Conservation (phyloP, 2,113 vertebrate genomes). For the Pardalotus punctatus region DNA sequence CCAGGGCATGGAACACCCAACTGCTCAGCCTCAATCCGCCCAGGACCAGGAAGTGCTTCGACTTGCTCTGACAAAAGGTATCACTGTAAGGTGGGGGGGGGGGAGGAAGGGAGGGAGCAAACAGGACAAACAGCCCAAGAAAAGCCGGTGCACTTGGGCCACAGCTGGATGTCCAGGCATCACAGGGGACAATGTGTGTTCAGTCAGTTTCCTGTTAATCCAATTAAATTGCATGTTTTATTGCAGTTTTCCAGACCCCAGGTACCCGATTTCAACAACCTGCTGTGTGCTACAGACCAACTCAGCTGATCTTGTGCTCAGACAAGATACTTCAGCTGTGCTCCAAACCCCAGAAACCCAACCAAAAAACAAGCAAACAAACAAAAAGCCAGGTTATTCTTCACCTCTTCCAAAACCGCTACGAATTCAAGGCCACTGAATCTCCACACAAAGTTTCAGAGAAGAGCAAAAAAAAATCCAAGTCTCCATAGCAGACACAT, state of each 20-base stretch:
- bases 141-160: background rate
- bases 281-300: background rate
- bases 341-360: background rate
- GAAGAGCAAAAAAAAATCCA: conserved; percentile 20
- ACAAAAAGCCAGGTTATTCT: conserved; percentile 18
- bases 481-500: conserved; percentile 32
- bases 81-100: background rate
- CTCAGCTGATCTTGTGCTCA: background rate
- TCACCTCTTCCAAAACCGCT: conserved; percentile 47
- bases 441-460: conserved; percentile 22
- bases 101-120: background rate
- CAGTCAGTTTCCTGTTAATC: background rate
- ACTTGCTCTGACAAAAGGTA: background rate
- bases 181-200: background rate
- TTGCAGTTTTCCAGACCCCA: background rate
- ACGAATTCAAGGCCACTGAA: conserved; percentile 57
- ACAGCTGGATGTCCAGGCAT: background rate
- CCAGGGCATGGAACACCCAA: background rate
- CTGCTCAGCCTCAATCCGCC: background rate
- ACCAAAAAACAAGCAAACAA: background rate
- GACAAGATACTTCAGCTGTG: background rate
- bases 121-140: background rate
- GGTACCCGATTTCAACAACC: background rate
- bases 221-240: background rate
- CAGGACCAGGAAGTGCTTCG: background rate